Base-by-base conservation (phyloP, 2,113 vertebrate genomes). In the Rhizomys pruinosus region DNA sequence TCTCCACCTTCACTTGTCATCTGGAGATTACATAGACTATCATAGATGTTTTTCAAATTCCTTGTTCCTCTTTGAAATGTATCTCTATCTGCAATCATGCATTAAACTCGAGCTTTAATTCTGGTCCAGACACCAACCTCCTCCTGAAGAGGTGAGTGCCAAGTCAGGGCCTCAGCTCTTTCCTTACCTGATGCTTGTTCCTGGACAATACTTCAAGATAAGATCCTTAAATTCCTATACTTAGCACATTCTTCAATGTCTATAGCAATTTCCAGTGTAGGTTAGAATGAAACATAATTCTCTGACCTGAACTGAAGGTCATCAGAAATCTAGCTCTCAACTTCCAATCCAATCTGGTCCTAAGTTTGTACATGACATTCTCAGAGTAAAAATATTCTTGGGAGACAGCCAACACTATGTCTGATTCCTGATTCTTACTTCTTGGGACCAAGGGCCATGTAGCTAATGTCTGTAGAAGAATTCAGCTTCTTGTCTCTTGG, bases 181-280 rank as follows among this genome's bases (percentile, higher is more conserved):
- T 32, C 19, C 20, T 47, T 8, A 37, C 12, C 16, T 96, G 87
- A 52, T 29, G 64, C 29, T 71, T 20, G 9, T 11, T 84, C 59
- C 47, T 61, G 22, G 34, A n/a, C 1, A 87, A 29, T 22, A 20
- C 15, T 94, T 82, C 5, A 86, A 44, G 71, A 74, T 90, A 74
- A 47, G 71, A 77, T 80, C 47, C 4, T 39, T 10, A 72, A 78
- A 10, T 76, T 44, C 10, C 80, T 42, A 22, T 61, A 89, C 92
- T 74, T 89, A 64, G 79, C 89, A 92, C 19, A 29, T 95, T 89
- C 85, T 78, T 90, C 42, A 82, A 69, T 69, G 86, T 79, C 77
- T 95, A 82, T 79, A 91, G 87, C 37, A 78, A 71, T 96, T 92
- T 95, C 42, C 25, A 89, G 63, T 89, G 74, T 91, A 17, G 76